A percentile compares a stretch with the other conserved stretches of the same genome.
Evolutionary conservation across 1,140 invertebrate species (phyloP).

Genomic region (Anagrus nilaparvatae): DNA sequence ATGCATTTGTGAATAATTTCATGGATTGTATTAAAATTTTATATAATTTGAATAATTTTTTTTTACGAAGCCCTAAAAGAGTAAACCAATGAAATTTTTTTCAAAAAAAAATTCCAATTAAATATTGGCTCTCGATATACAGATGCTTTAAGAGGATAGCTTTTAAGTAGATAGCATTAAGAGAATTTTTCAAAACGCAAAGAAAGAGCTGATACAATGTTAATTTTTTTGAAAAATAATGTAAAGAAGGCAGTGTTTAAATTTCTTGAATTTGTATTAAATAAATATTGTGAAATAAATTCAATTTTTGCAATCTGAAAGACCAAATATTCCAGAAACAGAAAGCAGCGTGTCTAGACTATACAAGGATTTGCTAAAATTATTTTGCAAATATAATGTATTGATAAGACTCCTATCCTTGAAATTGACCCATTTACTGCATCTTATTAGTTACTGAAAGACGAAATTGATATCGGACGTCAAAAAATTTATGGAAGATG

Average conservation of each 20-base stretch:
- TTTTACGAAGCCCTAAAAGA: not conserved
- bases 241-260: not conserved
- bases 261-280: not conserved
- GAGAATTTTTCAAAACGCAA: not conserved
- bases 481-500: not conserved
- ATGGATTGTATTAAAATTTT: not conserved
- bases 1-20: not conserved
- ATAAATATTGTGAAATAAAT: not conserved
- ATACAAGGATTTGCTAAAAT: not conserved
- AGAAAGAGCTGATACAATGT: not conserved
- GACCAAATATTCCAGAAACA: not conserved
- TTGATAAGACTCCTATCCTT: not conserved
- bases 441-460: not conserved
- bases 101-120: not conserved
- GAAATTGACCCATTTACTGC: not conserved
- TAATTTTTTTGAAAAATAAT: not conserved
- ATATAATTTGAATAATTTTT: not conserved
- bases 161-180: not conserved
- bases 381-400: not conserved
- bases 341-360: not conserved
- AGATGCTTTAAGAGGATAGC: not conserved
- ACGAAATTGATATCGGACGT: not conserved
- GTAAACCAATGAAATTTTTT: not conserved
- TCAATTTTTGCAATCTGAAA: not conserved
- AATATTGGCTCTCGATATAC: not conserved